A percentile compares a stretch with the other conserved stretches of the same genome.
These are phyloP conservation scores for Machimus atricapillus DNA, from an alignment of 2,888 invertebrate species.

Conservation along the genomic window DNA sequence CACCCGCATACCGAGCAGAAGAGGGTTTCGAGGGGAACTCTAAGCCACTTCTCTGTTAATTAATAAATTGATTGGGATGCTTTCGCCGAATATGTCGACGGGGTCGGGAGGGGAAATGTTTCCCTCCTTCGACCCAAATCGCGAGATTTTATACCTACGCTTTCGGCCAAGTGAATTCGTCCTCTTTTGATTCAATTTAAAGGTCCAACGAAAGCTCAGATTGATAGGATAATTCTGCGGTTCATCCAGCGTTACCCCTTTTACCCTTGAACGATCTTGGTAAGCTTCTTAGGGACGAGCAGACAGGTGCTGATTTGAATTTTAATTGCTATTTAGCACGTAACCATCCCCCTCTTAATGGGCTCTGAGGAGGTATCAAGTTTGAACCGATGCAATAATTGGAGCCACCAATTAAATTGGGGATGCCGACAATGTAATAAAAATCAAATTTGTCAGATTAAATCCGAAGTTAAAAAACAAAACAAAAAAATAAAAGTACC, in stretches of 20 bases:
- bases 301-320: conserved; percentile 4
- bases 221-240: background rate
- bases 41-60: conserved; percentile 39
- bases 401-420: conserved; percentile 28
- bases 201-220: background rate
- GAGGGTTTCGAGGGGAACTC: background rate
- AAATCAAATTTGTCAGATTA: conserved; percentile 17
- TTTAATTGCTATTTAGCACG: conserved; percentile 35
- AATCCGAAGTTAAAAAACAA: background rate
- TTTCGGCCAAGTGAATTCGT: conserved; percentile 27
- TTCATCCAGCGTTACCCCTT: background rate
- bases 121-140: background rate
- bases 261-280: background rate
- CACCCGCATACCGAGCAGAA: background rate
- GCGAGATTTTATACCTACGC: background rate
- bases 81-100: background rate
- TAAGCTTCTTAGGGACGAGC: background rate
- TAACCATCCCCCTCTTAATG: conserved; percentile 18
- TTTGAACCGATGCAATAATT: conserved; percentile 28
- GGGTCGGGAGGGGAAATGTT: background rate
- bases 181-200: conserved; percentile 11
- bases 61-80: conserved; percentile 46
- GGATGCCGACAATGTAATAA: conserved; percentile 5
- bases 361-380: background rate
- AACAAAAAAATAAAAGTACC: background rate